Percentiles rank a stretch among this genome's conserved stretches.
Conservation (phyloP, 2,797 vertebrate species). For the Sylvilagus floridanus region DNA sequence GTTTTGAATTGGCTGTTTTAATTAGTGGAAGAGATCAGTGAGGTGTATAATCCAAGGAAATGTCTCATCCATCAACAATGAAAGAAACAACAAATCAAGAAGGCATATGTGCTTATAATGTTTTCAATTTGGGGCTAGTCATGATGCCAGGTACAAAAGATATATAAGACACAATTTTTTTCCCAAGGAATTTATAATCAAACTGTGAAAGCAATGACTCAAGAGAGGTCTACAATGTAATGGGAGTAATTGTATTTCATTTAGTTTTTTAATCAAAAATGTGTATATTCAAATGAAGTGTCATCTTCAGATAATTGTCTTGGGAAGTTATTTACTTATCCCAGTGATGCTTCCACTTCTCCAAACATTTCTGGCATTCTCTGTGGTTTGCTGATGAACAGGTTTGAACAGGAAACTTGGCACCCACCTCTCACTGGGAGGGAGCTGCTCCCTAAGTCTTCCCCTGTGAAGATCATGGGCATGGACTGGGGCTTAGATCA, state of each 20-base stretch:
- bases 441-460: neutral
- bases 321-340: constrained; percentile 16
- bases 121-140: constrained; percentile 5
- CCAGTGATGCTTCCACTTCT: neutral
- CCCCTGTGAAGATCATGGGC: neutral
- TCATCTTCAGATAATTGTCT: constrained; percentile 38
- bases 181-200: neutral
- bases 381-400: neutral
- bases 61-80: constrained; percentile 34
- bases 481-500: constrained; percentile 18
- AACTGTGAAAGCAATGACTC: neutral
- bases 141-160: neutral
- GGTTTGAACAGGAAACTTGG: constrained; percentile 32
- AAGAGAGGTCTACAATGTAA: neutral
- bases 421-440: neutral
- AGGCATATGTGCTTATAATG: neutral
- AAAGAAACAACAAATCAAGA: neutral
- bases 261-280: neutral
- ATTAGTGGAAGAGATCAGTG: constrained; percentile 41
- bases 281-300: neutral
- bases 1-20: constrained; percentile 42
- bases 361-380: neutral
- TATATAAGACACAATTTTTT: neutral
- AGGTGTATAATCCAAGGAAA: constrained; percentile 57
- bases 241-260: neutral